Conservation (phyloP, 2,888 invertebrate species). For the Diadegma fenestrale region DNA sequence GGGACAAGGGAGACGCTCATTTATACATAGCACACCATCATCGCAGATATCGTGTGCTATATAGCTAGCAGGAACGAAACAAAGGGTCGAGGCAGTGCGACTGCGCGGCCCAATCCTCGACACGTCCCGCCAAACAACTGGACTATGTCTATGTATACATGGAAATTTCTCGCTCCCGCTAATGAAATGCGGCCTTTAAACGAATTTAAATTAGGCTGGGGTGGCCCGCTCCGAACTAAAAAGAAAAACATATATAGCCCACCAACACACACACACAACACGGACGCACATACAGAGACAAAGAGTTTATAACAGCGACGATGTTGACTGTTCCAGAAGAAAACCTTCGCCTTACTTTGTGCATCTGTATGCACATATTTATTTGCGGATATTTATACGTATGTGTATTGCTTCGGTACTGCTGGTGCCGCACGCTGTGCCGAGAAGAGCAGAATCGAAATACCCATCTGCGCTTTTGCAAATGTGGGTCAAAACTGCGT, state of each 20-base stretch:
- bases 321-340: conserved; percentile 44
- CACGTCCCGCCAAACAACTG: conserved; percentile 58
- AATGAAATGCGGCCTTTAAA: conserved; percentile 77
- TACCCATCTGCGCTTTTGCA: conserved; percentile 73
- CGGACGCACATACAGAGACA: conserved; percentile 15
- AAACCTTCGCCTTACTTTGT: conserved; percentile 49
- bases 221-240: conserved; percentile 51
- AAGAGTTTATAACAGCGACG: conserved; percentile 43
- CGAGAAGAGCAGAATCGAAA: conserved; percentile 61
- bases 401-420: conserved; percentile 4
- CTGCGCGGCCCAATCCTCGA: conserved; percentile 58
- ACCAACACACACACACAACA: conserved; percentile 14
- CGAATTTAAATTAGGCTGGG: conserved; percentile 77
- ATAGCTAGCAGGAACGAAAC: conserved; percentile 63
- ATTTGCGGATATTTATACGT: conserved; percentile 12
- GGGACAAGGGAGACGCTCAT: conserved; percentile 25
- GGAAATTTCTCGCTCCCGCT: conserved; percentile 58
- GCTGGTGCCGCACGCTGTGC: conserved; percentile 47
- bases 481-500: conserved; percentile 75
- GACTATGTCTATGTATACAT: conserved; percentile 49
- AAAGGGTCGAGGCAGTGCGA: conserved; percentile 66
- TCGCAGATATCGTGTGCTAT: conserved; percentile 14
- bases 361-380: not conserved
- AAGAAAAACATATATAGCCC: conserved; percentile 36
- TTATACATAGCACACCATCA: conserved; percentile 56